Base-by-base conservation (phyloP, 2,888 invertebrate species). In the Himalopsyche anomala region DNA sequence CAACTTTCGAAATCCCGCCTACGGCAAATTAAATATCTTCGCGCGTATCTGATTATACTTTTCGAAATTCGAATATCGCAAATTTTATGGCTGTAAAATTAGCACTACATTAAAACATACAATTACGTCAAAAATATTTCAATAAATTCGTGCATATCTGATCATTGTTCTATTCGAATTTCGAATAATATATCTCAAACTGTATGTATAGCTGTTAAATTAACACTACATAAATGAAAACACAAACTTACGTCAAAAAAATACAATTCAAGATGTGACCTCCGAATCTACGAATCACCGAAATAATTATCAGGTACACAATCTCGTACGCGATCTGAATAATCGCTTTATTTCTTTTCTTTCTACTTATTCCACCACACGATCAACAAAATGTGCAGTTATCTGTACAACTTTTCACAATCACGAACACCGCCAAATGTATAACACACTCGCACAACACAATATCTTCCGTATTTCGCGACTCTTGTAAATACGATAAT, bases 311-410 rank as follows among this genome's bases (percentile, higher is more conserved):
- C 51, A 15, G 15, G 51, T 51, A 51, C 15, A 51, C 51, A 51
- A 51, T 51, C 15, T 51, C 15, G 15, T 51, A 51, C 15, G 51
- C 12, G 51, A 51, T 51, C 51, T 15, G 51, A 51, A 51, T 51
- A 51, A 51, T 51, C 51, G 15, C 51, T 51, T 51, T 51, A 51
- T 51, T 51, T 51, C 12, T 51, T 51, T 51, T 51, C 12, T 19
- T 62, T 19, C 62, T 62, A 11, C 6, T 62, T n/a, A 62, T 62
- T 62, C 62, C 62, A 62, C 19, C 62, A 62, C 62, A 62, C 62
- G 62, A 62, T 62, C 62, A 62, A 62, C 62, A 62, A 62, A 62
- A 62, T 62, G 62, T 62, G 62, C 62, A 62, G 62, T 62, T 62
- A 62, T 62, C 62, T 62, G 62, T 62, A 62, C 62, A 62, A 62